Conservation (phyloP, 2,888 invertebrate species). For the Arctia plantaginis region DNA sequence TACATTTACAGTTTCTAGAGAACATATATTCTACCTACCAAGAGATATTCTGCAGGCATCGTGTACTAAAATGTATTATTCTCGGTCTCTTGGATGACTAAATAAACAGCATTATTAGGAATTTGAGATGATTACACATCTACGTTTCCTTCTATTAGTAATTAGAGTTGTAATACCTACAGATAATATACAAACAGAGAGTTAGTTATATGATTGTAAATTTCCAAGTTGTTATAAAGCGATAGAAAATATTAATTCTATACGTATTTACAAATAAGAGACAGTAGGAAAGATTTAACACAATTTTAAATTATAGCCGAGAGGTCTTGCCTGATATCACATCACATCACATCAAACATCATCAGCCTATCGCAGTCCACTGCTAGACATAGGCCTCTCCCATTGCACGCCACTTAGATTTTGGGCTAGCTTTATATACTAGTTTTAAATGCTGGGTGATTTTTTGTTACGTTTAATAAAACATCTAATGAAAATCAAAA, state of each 20-base stretch:
- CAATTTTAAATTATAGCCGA: neutral
- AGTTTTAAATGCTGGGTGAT: neutral
- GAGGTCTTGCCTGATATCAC: neutral
- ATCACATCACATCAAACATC: too few species aligned
- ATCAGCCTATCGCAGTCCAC: too few species aligned
- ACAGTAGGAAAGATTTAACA: neutral
- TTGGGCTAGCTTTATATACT: too few species aligned
- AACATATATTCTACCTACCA: neutral
- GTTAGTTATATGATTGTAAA: neutral
- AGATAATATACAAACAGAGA: neutral
- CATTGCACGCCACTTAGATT: too few species aligned
- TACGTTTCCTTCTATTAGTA: neutral
- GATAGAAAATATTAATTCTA: neutral
- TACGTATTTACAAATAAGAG: neutral
- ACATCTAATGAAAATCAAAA: too few species aligned
- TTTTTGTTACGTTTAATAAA: too few species aligned
- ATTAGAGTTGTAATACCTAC: neutral
- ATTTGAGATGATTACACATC: neutral
- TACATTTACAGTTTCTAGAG: neutral
- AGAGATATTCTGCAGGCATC: neutral
- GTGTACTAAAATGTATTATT: neutral
- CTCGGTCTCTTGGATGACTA: slow-evolving; percentile 1
- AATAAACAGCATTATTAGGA: neutral
- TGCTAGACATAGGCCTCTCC: too few species aligned
- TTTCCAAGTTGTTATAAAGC: neutral